Base-by-base conservation (phyloP, 2,113 vertebrate genomes). In the Murina feae region DNA sequence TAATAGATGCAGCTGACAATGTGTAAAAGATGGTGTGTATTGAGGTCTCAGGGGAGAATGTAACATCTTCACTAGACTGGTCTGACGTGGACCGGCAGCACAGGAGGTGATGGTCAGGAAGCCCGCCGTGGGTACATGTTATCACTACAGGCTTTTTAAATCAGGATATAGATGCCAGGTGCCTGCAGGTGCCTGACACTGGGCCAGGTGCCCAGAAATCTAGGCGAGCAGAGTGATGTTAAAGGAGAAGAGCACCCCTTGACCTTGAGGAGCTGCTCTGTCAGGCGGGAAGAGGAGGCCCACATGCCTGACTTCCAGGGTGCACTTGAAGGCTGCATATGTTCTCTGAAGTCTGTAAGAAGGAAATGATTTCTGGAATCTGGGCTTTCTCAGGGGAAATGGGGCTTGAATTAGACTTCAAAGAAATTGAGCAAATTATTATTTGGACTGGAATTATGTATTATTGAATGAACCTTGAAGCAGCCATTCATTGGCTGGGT, bases 391-490 rank as follows among this genome's bases (percentile, higher is more conserved):
- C 60, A 13, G 60, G 90, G 90, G 96, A 92, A 96, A 90, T 91
- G 88, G 92, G 96, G 81, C 93, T 96, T 95, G 96, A 96, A 92
- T 97, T 95, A 94, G 93, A 94, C 94, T 97, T 96, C 95, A 96
- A 93, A 97, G 92, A 82, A 90, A 94, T 93, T 65, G 95, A 96
- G 86, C 90, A 94, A 96, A 96, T 97, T 93, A 96, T 96, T 96
- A 95, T 96, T 97, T 95, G 93, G 95, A 96, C 86, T 94, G 68
- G 87, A 96, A 97, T 96, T 97, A 94, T 96, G 91, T 96, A 92
- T 97, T 92, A 96, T 94, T 3, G 92, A 96, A 94, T 94, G 94
- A 96, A 96, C 87, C 90, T 93, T 58, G 93, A 97, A 96, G 96
- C 93, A 95, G 93, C 86, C 90, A 58, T 90, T 94, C 96, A 96